Evolutionary conservation across 2,888 invertebrate species (phyloP).

Genomic region (Osedax frankpressi): DNA sequence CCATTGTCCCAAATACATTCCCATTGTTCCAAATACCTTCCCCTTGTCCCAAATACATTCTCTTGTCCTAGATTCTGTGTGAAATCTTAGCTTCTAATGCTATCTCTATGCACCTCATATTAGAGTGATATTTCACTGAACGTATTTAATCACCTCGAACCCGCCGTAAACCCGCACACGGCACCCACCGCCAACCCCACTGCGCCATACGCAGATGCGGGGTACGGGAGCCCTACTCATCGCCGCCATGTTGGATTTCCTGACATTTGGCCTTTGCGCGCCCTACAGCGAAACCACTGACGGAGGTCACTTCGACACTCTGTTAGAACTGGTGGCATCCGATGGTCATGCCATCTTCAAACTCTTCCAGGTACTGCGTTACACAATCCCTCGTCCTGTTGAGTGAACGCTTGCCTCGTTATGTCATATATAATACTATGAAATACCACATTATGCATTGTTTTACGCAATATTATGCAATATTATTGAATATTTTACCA

Average conservation of each 20-base stretch:
- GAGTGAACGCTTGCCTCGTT: too few relatives aligned
- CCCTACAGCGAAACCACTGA: constrained; percentile 98
- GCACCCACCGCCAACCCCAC: too few relatives aligned
- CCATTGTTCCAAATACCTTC: not conserved
- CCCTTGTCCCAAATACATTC: too few relatives aligned
- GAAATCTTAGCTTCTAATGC: too few relatives aligned
- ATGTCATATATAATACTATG: too few relatives aligned
- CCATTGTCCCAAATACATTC: not conserved
- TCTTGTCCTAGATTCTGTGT: too few relatives aligned
- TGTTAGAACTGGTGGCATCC: constrained; percentile 82
- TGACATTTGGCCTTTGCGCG: constrained; percentile 92
- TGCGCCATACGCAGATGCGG: too few relatives aligned
- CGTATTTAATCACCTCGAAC: not conserved
- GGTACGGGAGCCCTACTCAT: constrained; percentile 90
- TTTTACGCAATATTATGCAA: too few relatives aligned
- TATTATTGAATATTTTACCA: too few relatives aligned
- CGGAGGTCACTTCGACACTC: constrained; percentile 55
- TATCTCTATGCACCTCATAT: not conserved
- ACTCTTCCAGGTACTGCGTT: constrained; percentile 81
- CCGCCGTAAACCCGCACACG: not conserved
- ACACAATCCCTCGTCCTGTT: too few relatives aligned
- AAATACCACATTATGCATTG: too few relatives aligned
- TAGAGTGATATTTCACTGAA: not conserved
- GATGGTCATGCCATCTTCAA: constrained; percentile 79
- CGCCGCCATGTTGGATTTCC: constrained; percentile 90